A percentile compares a stretch with the other conserved stretches of the same genome.
Evolutionary conservation across 2,113 vertebrate species (phyloP).

Genomic region (Mormyrus iriodes): DNA sequence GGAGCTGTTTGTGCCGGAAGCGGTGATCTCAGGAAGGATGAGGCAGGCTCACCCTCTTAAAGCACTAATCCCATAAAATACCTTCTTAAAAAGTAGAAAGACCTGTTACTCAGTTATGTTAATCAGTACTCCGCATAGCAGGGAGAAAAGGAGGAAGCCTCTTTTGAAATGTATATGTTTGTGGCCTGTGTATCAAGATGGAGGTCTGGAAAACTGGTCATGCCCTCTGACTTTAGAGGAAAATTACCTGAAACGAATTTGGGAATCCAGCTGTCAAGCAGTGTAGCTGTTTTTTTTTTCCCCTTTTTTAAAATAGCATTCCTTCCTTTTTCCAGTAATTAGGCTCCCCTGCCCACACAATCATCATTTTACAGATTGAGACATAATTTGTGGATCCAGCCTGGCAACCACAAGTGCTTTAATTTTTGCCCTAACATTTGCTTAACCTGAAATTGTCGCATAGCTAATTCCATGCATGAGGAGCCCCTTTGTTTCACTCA

Average conservation of each 20-base stretch:
- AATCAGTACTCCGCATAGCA: no score
- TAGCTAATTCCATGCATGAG: slow-evolving; percentile 26
- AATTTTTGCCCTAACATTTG: background rate
- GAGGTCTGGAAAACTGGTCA: background rate
- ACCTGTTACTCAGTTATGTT: no score
- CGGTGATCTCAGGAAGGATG: background rate
- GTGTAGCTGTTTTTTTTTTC: background rate
- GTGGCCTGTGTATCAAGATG: background rate
- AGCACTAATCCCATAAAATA: background rate
- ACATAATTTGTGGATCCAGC: background rate
- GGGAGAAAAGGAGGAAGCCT: background rate
- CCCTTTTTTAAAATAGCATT: background rate
- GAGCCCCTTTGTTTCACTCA: background rate
- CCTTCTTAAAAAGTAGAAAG: background rate
- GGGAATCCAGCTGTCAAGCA: background rate
- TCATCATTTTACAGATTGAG: background rate
- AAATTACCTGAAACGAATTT: background rate
- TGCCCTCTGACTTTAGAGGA: background rate
- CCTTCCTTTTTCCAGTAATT: background rate
- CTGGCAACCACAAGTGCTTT: background rate
- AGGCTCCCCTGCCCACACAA: background rate
- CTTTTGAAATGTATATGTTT: background rate
- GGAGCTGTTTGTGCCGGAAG: slow-evolving; percentile 38
- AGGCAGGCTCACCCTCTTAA: background rate
- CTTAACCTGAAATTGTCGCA: background rate